These are phyloP conservation scores for Zaprionus ornatus DNA, from an alignment of 1,140 invertebrate species.

Conservation along the genomic window DNA sequence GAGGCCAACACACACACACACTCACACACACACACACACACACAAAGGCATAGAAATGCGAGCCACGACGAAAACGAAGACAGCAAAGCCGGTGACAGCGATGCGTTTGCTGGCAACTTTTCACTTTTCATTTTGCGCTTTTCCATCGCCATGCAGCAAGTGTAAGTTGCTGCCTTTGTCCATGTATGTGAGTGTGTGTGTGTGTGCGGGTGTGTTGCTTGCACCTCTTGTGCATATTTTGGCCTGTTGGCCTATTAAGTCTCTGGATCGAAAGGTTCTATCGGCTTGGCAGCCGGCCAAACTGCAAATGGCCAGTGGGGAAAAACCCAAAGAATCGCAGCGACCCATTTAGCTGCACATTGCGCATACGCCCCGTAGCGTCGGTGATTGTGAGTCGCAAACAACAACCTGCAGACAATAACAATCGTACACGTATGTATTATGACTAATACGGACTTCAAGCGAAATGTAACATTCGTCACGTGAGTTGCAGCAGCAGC, in stretches of 20 bases:
- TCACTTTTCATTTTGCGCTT: slow-evolving; percentile 82
- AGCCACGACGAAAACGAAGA: slow-evolving; percentile 23
- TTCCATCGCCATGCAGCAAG: slow-evolving; percentile 43
- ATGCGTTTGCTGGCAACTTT: slow-evolving; percentile 62
- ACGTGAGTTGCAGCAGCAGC: slow-evolving; percentile 56
- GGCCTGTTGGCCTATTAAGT: slow-evolving; percentile 82
- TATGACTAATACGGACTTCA: slow-evolving; percentile 60
- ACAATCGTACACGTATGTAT: not conserved
- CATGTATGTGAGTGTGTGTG: slow-evolving; percentile 17
- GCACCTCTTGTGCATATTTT: slow-evolving; percentile 52
- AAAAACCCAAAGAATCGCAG: slow-evolving; percentile 44
- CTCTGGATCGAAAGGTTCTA: slow-evolving; percentile 53
- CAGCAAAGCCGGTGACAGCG: slow-evolving; percentile 21
- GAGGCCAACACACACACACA: not conserved
- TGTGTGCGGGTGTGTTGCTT: slow-evolving; percentile 31
- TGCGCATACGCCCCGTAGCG: slow-evolving; percentile 67
- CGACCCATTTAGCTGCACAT: slow-evolving; percentile 70
- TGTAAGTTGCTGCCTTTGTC: not conserved
- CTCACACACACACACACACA: slow-evolving; percentile 12
- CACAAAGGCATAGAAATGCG: slow-evolving; percentile 16
- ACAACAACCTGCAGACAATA: not conserved
- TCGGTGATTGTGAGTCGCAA: slow-evolving; percentile 56
- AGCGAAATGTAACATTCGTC: slow-evolving; percentile 59
- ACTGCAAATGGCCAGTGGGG: slow-evolving; percentile 27
- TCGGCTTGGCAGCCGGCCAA: slow-evolving; percentile 56